Conservation (phyloP, 2,888 invertebrate species). For the Opisthograptis luteolata region DNA sequence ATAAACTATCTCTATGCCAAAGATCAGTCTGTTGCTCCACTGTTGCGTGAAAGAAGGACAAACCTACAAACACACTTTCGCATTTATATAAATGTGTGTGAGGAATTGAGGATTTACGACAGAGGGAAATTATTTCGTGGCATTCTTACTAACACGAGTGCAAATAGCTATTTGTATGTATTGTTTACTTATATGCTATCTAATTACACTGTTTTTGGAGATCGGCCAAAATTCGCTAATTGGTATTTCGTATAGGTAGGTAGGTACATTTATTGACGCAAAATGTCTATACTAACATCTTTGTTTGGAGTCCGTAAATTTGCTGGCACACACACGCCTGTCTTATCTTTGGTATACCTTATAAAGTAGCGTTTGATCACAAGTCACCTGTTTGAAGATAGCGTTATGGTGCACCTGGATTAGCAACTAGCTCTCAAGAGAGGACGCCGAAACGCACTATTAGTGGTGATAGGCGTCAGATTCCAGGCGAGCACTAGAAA, state of each 20-base stretch:
- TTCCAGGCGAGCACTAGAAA: too few species aligned
- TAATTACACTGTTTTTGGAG: neutral
- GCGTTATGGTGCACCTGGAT: too few species aligned
- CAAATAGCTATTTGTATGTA: neutral
- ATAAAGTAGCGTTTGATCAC: neutral
- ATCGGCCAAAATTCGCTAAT: neutral
- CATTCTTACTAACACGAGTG: too few species aligned
- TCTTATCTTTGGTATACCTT: neutral
- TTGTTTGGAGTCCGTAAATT: neutral
- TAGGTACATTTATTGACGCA: constrained; percentile 9
- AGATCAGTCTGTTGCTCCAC: too few species aligned
- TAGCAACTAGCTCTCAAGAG: neutral
- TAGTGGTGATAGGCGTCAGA: too few species aligned
- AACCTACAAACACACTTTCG: too few species aligned
- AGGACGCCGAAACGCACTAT: neutral
- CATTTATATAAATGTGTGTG: too few species aligned
- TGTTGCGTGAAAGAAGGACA: too few species aligned
- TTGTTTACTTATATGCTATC: neutral
- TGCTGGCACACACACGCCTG: neutral
- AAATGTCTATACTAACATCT: neutral
- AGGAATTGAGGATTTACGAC: too few species aligned
- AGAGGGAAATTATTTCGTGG: neutral
- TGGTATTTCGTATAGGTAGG: neutral
- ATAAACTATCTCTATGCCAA: too few species aligned
- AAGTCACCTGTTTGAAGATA: too few species aligned